Evolutionary conservation across 2,888 invertebrate genomes (phyloP).

Genomic region (Girardia tigrina): DNA sequence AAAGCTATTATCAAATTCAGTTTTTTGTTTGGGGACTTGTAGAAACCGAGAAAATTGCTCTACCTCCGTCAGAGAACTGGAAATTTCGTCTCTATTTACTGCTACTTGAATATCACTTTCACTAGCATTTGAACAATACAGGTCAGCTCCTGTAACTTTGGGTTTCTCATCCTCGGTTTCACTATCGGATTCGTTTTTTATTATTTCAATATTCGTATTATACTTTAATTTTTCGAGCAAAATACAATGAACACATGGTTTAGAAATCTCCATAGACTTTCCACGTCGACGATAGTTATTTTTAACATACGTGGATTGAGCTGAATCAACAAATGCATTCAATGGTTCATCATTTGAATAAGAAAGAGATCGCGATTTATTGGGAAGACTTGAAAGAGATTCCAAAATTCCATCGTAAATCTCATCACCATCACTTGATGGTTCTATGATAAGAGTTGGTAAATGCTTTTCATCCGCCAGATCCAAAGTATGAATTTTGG

Average conservation of each 20-base stretch:
- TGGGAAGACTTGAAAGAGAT: neutral
- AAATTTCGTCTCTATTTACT: no score
- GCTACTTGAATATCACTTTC: neutral
- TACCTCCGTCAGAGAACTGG: neutral
- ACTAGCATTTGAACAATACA: neutral
- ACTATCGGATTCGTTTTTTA: neutral
- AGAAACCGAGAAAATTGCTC: neutral
- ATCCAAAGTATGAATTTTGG: neutral
- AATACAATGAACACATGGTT: slow-evolving; percentile 29
- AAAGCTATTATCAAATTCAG: neutral
- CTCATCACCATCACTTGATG: slow-evolving; percentile 31
- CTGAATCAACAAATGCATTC: neutral
- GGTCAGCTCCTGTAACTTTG: neutral
- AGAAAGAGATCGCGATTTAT: slow-evolving; percentile 27
- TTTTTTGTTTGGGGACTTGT: neutral
- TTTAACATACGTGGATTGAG: neutral
- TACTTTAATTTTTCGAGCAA: slow-evolving; percentile 15
- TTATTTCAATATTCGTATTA: neutral
- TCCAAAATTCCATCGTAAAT: neutral
- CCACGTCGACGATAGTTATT: slow-evolving; percentile 25
- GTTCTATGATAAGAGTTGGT: slow-evolving; percentile 28
- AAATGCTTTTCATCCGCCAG: neutral
- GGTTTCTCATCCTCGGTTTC: neutral
- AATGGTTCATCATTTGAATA: slow-evolving; percentile 16
- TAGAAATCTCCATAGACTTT: slow-evolving; percentile 25